Evolutionary conservation across 1,140 invertebrate species (phyloP).

Genomic region (Ceratina australensis): DNA sequence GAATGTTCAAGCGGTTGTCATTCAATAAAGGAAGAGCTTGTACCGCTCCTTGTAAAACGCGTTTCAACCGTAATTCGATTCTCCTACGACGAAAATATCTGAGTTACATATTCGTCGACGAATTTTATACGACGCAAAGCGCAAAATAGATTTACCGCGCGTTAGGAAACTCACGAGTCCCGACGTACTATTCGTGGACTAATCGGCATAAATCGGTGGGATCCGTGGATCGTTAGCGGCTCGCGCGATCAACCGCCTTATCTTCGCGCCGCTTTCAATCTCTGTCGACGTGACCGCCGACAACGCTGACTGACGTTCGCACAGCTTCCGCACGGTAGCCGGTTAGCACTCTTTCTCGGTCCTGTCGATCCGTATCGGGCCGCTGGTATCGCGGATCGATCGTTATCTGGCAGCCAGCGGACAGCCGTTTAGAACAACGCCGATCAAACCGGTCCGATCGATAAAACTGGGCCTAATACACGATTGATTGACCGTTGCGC

Average conservation of each 20-base stretch:
- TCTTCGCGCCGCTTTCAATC: slow-evolving; percentile 55
- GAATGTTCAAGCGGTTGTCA: neutral
- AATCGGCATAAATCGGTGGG: too few relatives aligned
- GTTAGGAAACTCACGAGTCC: too few relatives aligned
- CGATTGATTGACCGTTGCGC: slow-evolving; percentile 3
- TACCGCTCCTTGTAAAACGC: too few relatives aligned
- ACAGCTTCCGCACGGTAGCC: slow-evolving; percentile 51
- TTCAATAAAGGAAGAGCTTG: too few relatives aligned
- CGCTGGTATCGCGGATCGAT: slow-evolving; percentile 53
- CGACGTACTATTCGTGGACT: too few relatives aligned
- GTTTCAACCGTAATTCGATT: too few relatives aligned
- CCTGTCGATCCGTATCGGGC: slow-evolving; percentile 53
- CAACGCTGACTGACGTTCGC: slow-evolving; percentile 41
- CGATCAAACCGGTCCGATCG: slow-evolving; percentile 33
- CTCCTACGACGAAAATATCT: too few relatives aligned
- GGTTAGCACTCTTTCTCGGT: slow-evolving; percentile 51
- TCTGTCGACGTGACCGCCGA: slow-evolving; percentile 44
- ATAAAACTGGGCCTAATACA: slow-evolving; percentile 43
- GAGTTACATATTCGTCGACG: too few relatives aligned
- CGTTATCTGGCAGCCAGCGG: slow-evolving; percentile 48
- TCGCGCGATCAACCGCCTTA: slow-evolving; percentile 52
- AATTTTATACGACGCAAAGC: too few relatives aligned
- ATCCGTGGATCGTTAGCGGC: slow-evolving; percentile 34
- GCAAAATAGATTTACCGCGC: too few relatives aligned
- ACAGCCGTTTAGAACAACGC: slow-evolving; percentile 34